Percentiles rank a stretch among this genome's conserved stretches.
Conservation (phyloP, 2,797 vertebrate genomes). For the Manis javanica region DNA sequence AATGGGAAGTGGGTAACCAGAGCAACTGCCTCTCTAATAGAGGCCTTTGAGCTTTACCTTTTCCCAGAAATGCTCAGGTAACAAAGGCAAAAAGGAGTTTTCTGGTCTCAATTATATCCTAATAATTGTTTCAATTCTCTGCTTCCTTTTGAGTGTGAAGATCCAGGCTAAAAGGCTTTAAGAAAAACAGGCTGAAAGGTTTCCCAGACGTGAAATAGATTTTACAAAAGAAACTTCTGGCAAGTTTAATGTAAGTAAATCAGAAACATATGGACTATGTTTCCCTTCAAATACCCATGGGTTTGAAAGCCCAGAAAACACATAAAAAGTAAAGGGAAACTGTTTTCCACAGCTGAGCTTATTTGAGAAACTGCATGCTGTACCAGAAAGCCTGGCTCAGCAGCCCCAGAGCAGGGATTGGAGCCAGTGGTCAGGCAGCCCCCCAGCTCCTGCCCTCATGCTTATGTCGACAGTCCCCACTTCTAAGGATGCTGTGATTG, state of each 20-base stretch:
- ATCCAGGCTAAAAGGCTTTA: slow-evolving; percentile 63
- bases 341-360: slow-evolving; percentile 59
- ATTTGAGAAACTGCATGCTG: neutral
- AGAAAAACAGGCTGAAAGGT: slow-evolving; percentile 64
- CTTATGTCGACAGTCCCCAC: neutral
- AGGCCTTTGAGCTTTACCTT: neutral
- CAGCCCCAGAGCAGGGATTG: neutral
- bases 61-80: slow-evolving; percentile 48
- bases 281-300: slow-evolving; percentile 78
- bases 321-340: slow-evolving; percentile 69
- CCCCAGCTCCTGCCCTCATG: neutral
- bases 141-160: slow-evolving; percentile 77
- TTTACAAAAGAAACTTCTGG: slow-evolving; percentile 81
- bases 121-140: slow-evolving; percentile 72
- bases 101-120: slow-evolving; percentile 59
- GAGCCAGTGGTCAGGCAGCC: neutral
- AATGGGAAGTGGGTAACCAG: neutral
- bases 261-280: slow-evolving; percentile 80
- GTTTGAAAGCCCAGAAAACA: slow-evolving; percentile 75
- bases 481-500: neutral
- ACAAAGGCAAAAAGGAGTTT: neutral
- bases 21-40: neutral
- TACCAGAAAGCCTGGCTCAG: neutral
- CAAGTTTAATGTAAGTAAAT: slow-evolving; percentile 79
- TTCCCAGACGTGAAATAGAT: slow-evolving; percentile 81